Percentiles rank a stretch among this genome's conserved stretches.
phyloP scores from a whole-genome alignment of 1,140 invertebrate species.

The Marisa cornuarietis region DNA sequence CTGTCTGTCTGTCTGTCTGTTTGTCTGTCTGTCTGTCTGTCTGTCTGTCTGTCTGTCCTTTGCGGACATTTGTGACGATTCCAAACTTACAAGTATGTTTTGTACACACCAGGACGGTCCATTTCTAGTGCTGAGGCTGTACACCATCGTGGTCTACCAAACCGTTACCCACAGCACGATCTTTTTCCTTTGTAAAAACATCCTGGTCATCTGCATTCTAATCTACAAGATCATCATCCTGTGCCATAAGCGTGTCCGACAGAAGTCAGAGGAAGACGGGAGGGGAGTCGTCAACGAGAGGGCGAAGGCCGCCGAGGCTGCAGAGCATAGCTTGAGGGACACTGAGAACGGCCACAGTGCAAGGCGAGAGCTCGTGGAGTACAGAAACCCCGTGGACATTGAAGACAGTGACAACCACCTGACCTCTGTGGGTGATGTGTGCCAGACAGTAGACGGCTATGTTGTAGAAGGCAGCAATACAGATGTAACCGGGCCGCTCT shows the following conservation, averaged over 20 bases:
- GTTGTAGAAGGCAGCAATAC: too few relatives aligned
- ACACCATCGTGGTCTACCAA: slow-evolving; percentile 84
- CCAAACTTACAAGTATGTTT: neutral
- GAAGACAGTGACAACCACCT: too few relatives aligned
- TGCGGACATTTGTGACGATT: neutral
- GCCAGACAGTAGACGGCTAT: too few relatives aligned
- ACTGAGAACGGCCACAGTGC: too few relatives aligned
- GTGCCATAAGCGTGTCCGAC: slow-evolving; percentile 7
- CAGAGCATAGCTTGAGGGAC: too few relatives aligned
- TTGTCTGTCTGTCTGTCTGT: slow-evolving; percentile 9
- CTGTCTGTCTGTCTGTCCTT: neutral
- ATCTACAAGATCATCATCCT: slow-evolving; percentile 46
- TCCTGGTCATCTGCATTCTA: slow-evolving; percentile 79
- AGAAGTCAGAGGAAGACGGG: slow-evolving; percentile 3
- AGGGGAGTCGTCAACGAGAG: too few relatives aligned
- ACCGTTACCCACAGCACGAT: slow-evolving; percentile 89
- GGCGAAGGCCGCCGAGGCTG: too few relatives aligned
- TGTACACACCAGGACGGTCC: slow-evolving; percentile 74
- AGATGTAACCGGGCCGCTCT: too few relatives aligned
- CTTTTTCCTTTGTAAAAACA: slow-evolving; percentile 91
- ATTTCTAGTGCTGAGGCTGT: slow-evolving; percentile 81
- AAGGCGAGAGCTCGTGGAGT: too few relatives aligned
- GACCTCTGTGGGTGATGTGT: too few relatives aligned
- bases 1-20: slow-evolving; percentile 8
- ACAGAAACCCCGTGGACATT: too few relatives aligned